Percentiles rank a stretch among this genome's conserved stretches.
phyloP scores from a whole-genome alignment of 1,140 invertebrate species.

The Gryon sp. region DNA sequence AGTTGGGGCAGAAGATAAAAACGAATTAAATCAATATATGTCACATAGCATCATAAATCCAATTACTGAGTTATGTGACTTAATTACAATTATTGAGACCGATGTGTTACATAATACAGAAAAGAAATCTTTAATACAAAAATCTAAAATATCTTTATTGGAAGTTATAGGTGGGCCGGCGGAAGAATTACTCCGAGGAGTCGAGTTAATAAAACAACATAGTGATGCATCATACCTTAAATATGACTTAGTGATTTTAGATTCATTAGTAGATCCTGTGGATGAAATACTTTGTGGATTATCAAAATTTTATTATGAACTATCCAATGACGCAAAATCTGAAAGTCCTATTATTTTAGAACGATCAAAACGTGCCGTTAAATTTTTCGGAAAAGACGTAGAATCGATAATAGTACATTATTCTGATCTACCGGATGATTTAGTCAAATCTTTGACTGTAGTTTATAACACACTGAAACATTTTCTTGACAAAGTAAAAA shows the following conservation, averaged over 20 bases:
- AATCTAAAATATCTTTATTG: slow-evolving; percentile 68
- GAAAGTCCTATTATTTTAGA: slow-evolving; percentile 71
- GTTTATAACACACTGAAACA: slow-evolving; percentile 56
- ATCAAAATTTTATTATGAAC: slow-evolving; percentile 70
- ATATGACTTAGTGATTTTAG: slow-evolving; percentile 69
- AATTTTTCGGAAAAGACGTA: slow-evolving; percentile 35
- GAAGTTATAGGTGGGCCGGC: slow-evolving; percentile 73
- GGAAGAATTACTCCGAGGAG: slow-evolving; percentile 73
- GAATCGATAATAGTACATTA: slow-evolving; percentile 3
- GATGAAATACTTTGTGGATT: slow-evolving; percentile 74
- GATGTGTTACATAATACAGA: slow-evolving; percentile 68
- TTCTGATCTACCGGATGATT: slow-evolving; percentile 10
- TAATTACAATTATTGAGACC: slow-evolving; percentile 67
- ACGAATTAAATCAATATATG: slow-evolving; percentile 64
- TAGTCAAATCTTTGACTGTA: slow-evolving; percentile 42
- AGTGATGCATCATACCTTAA: slow-evolving; percentile 39
- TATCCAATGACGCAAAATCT: slow-evolving; percentile 62
- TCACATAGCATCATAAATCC: slow-evolving; percentile 66
- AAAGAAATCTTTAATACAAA: slow-evolving; percentile 68
- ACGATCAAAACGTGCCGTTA: slow-evolving; percentile 64
- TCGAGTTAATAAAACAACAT: slow-evolving; percentile 70
- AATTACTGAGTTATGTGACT: slow-evolving; percentile 70
- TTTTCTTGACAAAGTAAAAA: slow-evolving; percentile 62
- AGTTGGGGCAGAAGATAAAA: neutral
- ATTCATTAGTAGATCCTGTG: slow-evolving; percentile 74